These are phyloP conservation scores for Chorisops tibialis DNA, from an alignment of 2,888 invertebrate species.

Conservation along the genomic window DNA sequence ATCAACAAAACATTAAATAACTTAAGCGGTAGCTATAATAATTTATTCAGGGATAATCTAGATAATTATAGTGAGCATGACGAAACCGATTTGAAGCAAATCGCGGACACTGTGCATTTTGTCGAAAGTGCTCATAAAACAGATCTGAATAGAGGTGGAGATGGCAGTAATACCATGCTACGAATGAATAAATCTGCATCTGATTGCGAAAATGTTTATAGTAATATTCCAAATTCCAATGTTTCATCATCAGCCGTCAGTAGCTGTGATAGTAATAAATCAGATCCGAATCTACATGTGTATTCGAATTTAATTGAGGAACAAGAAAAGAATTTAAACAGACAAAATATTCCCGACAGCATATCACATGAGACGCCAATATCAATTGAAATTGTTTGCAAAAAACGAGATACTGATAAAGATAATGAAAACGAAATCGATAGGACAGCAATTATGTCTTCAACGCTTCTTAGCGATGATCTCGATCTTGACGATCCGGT, in stretches of 20 bases:
- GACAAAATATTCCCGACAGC: not conserved
- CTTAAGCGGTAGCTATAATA: slow-evolving; percentile 50
- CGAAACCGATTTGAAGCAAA: slow-evolving; percentile 12
- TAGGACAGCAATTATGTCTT: slow-evolving; percentile 40
- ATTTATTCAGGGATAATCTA: slow-evolving; percentile 49
- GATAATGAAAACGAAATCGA: not conserved
- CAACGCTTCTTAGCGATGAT: slow-evolving; percentile 50
- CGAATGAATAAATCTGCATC: slow-evolving; percentile 41
- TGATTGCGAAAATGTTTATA: slow-evolving; percentile 50
- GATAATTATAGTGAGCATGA: slow-evolving; percentile 36
- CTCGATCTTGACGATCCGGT: slow-evolving; percentile 52
- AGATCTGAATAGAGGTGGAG: not conserved
- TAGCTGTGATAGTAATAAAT: slow-evolving; percentile 28
- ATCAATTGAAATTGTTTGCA: not conserved
- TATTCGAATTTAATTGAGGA: slow-evolving; percentile 51
- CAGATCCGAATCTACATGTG: slow-evolving; percentile 44
- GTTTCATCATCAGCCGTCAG: slow-evolving; percentile 21
- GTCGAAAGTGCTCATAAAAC: not conserved
- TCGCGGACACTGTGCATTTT: not conserved
- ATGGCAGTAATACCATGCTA: not conserved
- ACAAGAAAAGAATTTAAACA: slow-evolving; percentile 27
- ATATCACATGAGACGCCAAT: not conserved
- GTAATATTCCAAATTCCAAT: slow-evolving; percentile 46
- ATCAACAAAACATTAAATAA: slow-evolving; percentile 39
- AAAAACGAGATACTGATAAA: slow-evolving; percentile 15